Percentiles rank a stretch among this genome's conserved stretches.
Evolutionary conservation across 2,888 invertebrate species (phyloP).

Genomic region (Hirtodrosophila trivittata): DNA sequence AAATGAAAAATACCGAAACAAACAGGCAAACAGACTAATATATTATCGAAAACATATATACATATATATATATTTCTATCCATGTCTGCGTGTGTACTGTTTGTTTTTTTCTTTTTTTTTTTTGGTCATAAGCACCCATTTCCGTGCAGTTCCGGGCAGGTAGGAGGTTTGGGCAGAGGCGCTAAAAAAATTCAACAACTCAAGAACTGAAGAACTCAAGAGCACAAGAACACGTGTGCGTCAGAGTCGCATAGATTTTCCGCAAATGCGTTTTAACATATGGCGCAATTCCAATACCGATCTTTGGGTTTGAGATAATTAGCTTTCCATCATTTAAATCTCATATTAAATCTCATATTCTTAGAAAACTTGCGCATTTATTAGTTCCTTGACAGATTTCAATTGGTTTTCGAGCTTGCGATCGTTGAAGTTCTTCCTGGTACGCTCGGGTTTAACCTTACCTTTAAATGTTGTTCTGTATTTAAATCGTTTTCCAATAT

Average conservation of each 20-base stretch:
- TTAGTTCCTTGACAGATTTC: too few species aligned
- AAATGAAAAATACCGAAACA: constrained; percentile 3
- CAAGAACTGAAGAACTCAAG: constrained; percentile 15
- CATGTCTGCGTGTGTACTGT: not conserved
- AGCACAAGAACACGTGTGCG: constrained; percentile 30
- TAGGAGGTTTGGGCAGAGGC: constrained; percentile 5
- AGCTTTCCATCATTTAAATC: not conserved
- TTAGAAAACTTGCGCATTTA: too few species aligned
- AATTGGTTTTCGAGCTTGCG: too few species aligned
- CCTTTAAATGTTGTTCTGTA: too few species aligned
- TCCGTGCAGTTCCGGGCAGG: constrained; percentile 15
- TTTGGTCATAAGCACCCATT: not conserved
- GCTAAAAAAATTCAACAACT: constrained; percentile 17
- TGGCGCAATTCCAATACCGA: constrained; percentile 23
- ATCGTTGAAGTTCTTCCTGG: too few species aligned
- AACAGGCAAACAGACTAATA: not conserved
- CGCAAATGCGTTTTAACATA: constrained; percentile 35
- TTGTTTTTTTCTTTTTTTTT: not conserved
- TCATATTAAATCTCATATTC: too few species aligned
- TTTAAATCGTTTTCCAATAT: too few species aligned
- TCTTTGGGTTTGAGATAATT: constrained; percentile 11
- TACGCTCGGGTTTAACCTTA: too few species aligned
- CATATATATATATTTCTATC: not conserved
- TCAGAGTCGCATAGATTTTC: constrained; percentile 30
- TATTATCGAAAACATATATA: not conserved